Conservation (phyloP, 2,797 vertebrate species). For the Cossypha heuglini region DNA sequence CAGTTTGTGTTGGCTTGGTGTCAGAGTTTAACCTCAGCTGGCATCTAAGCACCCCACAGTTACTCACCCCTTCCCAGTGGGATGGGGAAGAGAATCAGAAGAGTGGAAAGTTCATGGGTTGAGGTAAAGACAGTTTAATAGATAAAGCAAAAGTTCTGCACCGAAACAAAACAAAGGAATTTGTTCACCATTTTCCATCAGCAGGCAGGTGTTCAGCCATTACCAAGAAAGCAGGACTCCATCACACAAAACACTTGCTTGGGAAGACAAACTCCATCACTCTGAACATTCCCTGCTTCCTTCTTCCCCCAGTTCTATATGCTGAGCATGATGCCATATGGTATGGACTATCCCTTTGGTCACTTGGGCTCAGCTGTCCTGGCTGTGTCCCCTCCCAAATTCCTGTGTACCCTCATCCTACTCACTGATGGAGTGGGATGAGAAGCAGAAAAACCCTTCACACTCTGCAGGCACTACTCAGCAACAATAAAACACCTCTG, state of each 20-base stretch:
- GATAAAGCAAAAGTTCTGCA: not conserved
- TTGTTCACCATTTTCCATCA: not conserved
- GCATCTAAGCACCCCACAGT: fast-evolving
- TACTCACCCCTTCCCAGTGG: not conserved
- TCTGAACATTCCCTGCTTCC: not conserved
- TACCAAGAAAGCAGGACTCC: not conserved
- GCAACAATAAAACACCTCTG: not conserved
- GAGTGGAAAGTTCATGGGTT: not conserved
- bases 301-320: not conserved
- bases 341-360: not conserved
- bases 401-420: not conserved
- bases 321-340: not conserved
- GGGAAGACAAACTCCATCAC: not conserved
- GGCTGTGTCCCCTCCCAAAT: not conserved
- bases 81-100: not conserved
- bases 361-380: not conserved
- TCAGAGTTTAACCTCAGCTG: not conserved
- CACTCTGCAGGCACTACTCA: not conserved
- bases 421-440: not conserved
- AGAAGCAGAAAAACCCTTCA: not conserved
- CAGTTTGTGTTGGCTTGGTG: not conserved
- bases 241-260: not conserved
- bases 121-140: not conserved
- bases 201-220: not conserved
- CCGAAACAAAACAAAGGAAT: not conserved